These are phyloP conservation scores for Lordiphosa andalusiaca DNA, from an alignment of 2,888 invertebrate genomes.

Conservation along the genomic window DNA sequence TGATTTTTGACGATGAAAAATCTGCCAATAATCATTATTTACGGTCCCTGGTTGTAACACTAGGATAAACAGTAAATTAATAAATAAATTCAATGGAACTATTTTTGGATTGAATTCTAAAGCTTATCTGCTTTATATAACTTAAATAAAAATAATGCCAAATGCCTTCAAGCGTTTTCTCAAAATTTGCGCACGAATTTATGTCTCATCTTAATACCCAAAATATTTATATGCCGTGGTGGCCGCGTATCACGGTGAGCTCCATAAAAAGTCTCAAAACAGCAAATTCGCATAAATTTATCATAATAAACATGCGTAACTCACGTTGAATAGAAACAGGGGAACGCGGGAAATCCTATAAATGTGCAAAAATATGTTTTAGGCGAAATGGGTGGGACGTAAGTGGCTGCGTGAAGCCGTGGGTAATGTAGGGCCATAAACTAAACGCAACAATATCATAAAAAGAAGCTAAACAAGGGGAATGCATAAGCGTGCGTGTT, in stretches of 20 bases:
- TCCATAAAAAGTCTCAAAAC: slow-evolving; percentile 40
- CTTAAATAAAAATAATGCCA: slow-evolving; percentile 14
- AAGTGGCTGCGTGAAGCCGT: slow-evolving; percentile 10
- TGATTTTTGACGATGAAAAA: no score
- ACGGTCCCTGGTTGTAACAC: no score
- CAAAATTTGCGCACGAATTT: slow-evolving; percentile 2
- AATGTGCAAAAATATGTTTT: slow-evolving; percentile 43
- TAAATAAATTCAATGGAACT: no score
- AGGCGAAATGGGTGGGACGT: slow-evolving; percentile 28
- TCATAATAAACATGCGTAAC: slow-evolving; percentile 65
- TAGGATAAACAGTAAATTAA: no score
- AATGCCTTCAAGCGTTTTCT: slow-evolving; percentile 17
- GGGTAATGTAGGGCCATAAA: slow-evolving; percentile 53
- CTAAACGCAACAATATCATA: slow-evolving; percentile 49
- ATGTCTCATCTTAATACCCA: not conserved
- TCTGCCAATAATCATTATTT: no score
- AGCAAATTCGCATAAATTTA: slow-evolving; percentile 60
- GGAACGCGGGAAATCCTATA: slow-evolving; percentile 10
- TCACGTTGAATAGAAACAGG: slow-evolving; percentile 49
- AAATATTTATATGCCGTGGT: not conserved
- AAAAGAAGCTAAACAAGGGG: slow-evolving; percentile 38
- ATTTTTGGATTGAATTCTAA: no score
- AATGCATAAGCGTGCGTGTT: slow-evolving; percentile 20
- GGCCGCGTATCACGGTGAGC: slow-evolving; percentile 9
- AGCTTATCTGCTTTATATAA: no score